Evolutionary conservation across 2,888 invertebrate genomes (phyloP), one percentile per base, ranked within the genome.

Genomic region (Tetropium fuscum): DNA sequence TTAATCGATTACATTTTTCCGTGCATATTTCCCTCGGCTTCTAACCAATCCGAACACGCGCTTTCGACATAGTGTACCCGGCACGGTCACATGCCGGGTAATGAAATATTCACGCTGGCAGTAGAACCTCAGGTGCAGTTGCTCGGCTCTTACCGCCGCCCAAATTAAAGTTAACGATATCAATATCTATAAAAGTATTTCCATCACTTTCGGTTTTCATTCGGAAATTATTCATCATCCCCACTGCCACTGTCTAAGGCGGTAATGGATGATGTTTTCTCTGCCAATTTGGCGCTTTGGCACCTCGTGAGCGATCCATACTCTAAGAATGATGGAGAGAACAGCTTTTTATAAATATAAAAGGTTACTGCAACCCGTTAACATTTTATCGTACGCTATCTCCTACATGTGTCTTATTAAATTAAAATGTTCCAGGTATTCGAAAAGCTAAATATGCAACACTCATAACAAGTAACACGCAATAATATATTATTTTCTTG

Each of bases 141-240:
- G 71, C 68, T 66, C 66, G 66, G 71, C 77, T 77, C 64, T 75
- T 77, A 76, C 73, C 71, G 63, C 69, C 69, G 34, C 72, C 73
- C 70, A 64, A 79, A 79, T 79, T 78, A 76, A 75, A 76, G 70
- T 73, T 79, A 78, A 77, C 77, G 74, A 78, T 78, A 78, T 80
- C 76, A 76, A 77, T 78, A 77, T 78, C 77, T 75, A 73, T 76
- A 75, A 77, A 76, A 76, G 77, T 77, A 73, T 75, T 77, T 77
- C 75, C 74, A 71, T 77, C 78, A 78, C 78, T 78, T 77, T 78
- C 75, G 65, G 67, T 74, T 73, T 72, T 66, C 58, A 51, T 49
- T 56, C 18, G 18, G 58, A 61, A 71, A 74, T 73, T 73, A 72
- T 74, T 73, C 68, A 71, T 72, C 68, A 54, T 62, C 47, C 20